Evolutionary conservation across 2,113 vertebrate species (phyloP), one percentile per base, ranked within the genome.

Genomic region (Hippocampus zosterae): DNA sequence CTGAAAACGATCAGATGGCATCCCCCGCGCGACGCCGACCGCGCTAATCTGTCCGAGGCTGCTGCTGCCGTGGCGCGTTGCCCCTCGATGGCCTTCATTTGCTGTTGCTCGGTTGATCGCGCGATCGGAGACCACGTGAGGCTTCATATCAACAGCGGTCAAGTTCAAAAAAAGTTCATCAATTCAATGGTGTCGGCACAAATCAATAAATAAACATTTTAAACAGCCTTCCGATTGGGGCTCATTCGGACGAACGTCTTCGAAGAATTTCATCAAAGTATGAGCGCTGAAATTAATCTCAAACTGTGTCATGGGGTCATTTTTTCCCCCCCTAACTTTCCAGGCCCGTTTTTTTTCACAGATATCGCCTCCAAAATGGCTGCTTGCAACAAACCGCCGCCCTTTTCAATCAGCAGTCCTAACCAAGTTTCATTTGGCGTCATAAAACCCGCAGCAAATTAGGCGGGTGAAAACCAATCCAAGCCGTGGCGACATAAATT

Each of bases 1-100:
- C 72, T 70, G 72, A 87, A 85, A 91, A 79, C 70, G 77, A 80
- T 78, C 76, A 84, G 59, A 73, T 11, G 70, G 56, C 46, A 63
- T 61, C 65, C 59, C 59, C 41, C 27, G 48, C 70, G 66, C 74
- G 52, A 37, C 64, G 55, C 55, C 15, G 21, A 15, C 46, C 29
- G 50, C 10, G 40, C 65, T 70, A 67, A 71, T 85, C 72, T 57
- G 56, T 65, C 74, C 68, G 56, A 60, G 70, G 69, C 68, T 21
- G 4, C 25, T 63, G 64, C 60, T 66, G 64, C 60, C 42, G 19
- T 29, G 0, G 55, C 65, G 50, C 65, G 52, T 25, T 1, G 1
- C 52, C 48, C 23, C 60, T 67, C 27, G 29, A 62, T n/a, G n/a
- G 8, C 8, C 52, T 8, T 55, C 11, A 11, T 8, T 10, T 23